Base-by-base conservation (phyloP, 2,113 vertebrate genomes). In the Paratilapia polleni region DNA sequence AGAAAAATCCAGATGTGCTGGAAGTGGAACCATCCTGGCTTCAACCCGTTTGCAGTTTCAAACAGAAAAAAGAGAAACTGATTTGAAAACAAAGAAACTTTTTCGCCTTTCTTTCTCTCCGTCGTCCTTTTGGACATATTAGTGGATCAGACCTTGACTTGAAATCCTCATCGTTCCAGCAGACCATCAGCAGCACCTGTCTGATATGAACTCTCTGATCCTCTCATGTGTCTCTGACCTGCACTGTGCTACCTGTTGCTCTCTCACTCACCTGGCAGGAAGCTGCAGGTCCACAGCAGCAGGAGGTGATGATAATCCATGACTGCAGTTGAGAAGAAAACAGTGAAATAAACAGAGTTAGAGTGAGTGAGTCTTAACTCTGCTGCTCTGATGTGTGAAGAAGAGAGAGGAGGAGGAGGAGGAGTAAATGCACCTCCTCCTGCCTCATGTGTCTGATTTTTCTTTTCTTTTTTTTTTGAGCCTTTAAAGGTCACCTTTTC, bases 241-340 rank as follows among this genome's bases (percentile, higher is more conserved):
- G 52, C 34, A 28, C 13, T 0, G 26, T 58, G 59, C 24, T 19
- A 38, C 31, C 28, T 54, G 66, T 52, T 31, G 26, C 11, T 36
- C 31, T 1, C 12, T 78, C 14, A 1, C 93, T 93, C 82, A 95
- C 94, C 91, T 94, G 93, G 91, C 82, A 92, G 80, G 34, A 93
- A 47, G 82, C 86, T 88, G 86, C 88, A 94, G 89, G 78, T 91
- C 89, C 76, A 91, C 83, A 93, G 83, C 89, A 93, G 82, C 7
- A 86, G 78, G 60, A 78, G 57, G 4, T 24, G 77, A 19, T 47
- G 20, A 54, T 87, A 87, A 78, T 93, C 93, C 94, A 95, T 95
- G 78, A 83, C 24, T 52, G 78, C 49, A 83, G 62, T 6, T 59
- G 74, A 22, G 7, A 6, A 6, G 24, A 38, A 62, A 8, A 43